Evolutionary conservation across 2,113 vertebrate genomes (phyloP).

Genomic region (Panthera leo): DNA sequence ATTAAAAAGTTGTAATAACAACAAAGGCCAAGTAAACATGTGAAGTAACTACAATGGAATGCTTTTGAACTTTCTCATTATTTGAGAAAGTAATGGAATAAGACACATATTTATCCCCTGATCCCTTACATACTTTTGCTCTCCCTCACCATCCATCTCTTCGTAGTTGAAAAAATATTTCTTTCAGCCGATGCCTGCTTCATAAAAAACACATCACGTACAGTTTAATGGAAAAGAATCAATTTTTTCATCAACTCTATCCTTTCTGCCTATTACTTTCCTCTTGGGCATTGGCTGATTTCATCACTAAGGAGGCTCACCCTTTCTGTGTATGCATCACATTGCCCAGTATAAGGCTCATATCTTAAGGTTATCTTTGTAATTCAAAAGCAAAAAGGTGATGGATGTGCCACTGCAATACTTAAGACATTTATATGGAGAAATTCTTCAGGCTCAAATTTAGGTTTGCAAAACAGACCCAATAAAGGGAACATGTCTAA

Average conservation of each 20-base stretch:
- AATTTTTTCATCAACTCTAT: constrained; percentile 76
- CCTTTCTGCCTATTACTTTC: constrained; percentile 62
- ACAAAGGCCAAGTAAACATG: neutral
- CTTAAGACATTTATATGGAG: constrained; percentile 58
- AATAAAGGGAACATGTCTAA: neutral
- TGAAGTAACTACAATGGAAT: neutral
- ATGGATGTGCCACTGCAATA: constrained; percentile 64
- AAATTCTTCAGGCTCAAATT: constrained; percentile 59
- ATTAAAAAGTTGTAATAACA: neutral
- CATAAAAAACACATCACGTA: constrained; percentile 73
- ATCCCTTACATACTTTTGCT: neutral
- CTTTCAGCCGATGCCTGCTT: constrained; percentile 64
- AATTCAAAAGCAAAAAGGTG: constrained; percentile 70
- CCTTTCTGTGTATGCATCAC: neutral
- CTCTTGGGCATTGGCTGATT: constrained; percentile 60
- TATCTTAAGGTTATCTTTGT: constrained; percentile 69
- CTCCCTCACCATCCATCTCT: constrained; percentile 46
- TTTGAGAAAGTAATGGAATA: constrained; percentile 4
- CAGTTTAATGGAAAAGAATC: constrained; percentile 76
- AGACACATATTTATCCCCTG: neutral
- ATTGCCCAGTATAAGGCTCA: constrained; percentile 18
- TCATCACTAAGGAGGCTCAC: constrained; percentile 44
- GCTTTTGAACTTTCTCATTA: constrained; percentile 17
- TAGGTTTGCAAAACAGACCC: constrained; percentile 55
- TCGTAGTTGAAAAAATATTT: constrained; percentile 66